A percentile compares a stretch with the other conserved stretches of the same genome.
phyloP scores from a whole-genome alignment of 2,797 vertebrate species.

The Pempheris klunzingeri region DNA sequence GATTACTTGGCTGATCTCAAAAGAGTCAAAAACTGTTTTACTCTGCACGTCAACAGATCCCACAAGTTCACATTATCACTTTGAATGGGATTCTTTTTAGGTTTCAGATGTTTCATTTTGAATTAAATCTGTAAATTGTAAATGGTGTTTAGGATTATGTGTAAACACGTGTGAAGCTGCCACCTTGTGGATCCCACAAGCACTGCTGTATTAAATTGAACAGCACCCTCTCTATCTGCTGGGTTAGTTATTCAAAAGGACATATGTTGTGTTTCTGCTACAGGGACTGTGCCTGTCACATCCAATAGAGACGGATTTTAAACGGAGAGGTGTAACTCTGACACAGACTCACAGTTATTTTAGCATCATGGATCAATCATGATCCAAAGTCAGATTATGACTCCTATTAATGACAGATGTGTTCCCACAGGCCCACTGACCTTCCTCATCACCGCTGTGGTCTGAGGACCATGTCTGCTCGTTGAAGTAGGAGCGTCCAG shows the following conservation, averaged over 20 bases:
- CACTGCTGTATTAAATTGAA: neutral
- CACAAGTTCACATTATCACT: neutral
- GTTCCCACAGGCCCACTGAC: too few species aligned
- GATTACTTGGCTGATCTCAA: neutral
- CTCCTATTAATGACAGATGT: neutral
- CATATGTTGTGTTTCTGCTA: too few species aligned
- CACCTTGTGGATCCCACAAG: slow-evolving; percentile 25
- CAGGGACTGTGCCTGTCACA: too few species aligned
- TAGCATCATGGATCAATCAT: neutral
- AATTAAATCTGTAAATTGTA: neutral
- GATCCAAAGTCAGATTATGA: neutral
- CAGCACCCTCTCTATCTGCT: too few species aligned
- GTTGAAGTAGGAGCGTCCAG: slow-evolving; percentile 1
- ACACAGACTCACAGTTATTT: neutral
- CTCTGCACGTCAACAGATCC: neutral
- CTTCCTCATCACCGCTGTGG: neutral
- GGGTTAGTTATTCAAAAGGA: too few species aligned
- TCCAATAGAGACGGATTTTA: neutral
- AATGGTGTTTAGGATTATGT: too few species aligned
- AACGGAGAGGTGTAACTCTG: neutral
- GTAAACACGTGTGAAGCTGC: slow-evolving; percentile 10
- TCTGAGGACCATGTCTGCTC: neutral
- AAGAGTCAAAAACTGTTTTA: neutral
- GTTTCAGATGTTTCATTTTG: neutral
- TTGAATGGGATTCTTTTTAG: neutral